A percentile compares a stretch with the other conserved stretches of the same genome.
phyloP scores from a whole-genome alignment of 2,888 invertebrate species.

The Cryptus viduatorius region DNA sequence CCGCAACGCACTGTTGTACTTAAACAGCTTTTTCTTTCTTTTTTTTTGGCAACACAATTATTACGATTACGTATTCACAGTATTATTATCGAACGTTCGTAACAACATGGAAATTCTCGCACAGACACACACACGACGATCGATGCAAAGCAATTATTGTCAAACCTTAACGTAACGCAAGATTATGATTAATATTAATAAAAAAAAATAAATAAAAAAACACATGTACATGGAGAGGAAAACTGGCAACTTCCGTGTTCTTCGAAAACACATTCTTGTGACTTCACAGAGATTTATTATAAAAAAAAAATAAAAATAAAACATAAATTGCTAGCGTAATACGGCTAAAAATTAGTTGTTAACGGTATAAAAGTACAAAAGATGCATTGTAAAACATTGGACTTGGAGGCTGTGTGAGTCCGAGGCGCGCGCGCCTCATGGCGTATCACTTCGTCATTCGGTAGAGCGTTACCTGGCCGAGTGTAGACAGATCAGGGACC shows the following conservation, averaged over 20 bases:
- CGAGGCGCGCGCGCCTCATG: conserved; percentile 75
- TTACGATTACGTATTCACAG: conserved; percentile 25
- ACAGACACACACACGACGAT: conserved; percentile 7
- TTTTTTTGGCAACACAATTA: conserved; percentile 28
- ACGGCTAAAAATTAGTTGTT: conserved; percentile 53
- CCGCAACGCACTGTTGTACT: conserved; percentile 73
- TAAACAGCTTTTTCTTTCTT: conserved; percentile 34
- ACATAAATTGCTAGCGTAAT: conserved; percentile 44
- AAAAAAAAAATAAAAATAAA: conserved; percentile 32
- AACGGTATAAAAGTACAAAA: conserved; percentile 64
- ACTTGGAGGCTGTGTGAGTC: conserved; percentile 23
- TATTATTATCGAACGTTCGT: conserved; percentile 31
- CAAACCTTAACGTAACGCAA: conserved; percentile 32
- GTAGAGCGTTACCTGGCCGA: conserved; percentile 85
- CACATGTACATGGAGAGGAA: conserved; percentile 28
- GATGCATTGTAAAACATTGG: conserved; percentile 64
- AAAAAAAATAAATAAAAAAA: conserved; percentile 29
- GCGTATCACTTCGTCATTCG: conserved; percentile 77
- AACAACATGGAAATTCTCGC: conserved; percentile 5
- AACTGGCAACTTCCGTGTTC: conserved; percentile 31
- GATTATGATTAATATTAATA: conserved; percentile 9
- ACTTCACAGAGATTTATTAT: conserved; percentile 49
- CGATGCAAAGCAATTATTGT: conserved; percentile 47
- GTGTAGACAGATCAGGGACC: conserved; percentile 82
- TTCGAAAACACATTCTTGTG: conserved; percentile 31